Base-by-base conservation (phyloP, 2,888 invertebrate genomes). In the Drosophila multiciliata region DNA sequence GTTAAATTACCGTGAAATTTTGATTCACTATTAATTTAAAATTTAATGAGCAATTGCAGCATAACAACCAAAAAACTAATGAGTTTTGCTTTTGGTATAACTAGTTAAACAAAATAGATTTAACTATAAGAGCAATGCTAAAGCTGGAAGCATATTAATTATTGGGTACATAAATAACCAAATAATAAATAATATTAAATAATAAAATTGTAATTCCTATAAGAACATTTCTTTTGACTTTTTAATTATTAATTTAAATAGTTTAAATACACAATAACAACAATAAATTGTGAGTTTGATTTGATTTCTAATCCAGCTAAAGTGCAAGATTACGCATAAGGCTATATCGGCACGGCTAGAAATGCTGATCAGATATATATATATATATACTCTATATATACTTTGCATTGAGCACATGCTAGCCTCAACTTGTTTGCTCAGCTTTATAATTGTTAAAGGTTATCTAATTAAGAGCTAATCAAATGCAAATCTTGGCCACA, bases 401-500 rank as follows among this genome's bases (percentile, higher is more conserved):
- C 20, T 12, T 1, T 20, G 45, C 20, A 45, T 45, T 12, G 6
- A 20, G 45, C 45, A 45, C 12, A 12, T 45, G 40, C n/a, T 6
- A 7, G 12, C 1, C 1, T 20, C 12, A 45, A 45, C 15, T 23
- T 15, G 20, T 20, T 23, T 45, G 1, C 8, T 15, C 23, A 45
- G 23, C 9, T 15, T 23, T 11, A 26, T 35, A 0, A 38, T 57
- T 50, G 11, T 4, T 15, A 52, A 35, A 42, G 59, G 52, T 52
- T 42, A 52, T 59, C 4, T 23, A 48, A 29, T 35, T 26, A 62
- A 52, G 52, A 63, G 38, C 67, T 55, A 78, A 78, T 77, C 63
- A 78, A 77, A 70, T 70, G 64, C 52, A 52, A 70, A 76, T 50
- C 71, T 69, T 15, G 58, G 53, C 66, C 59, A 66, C 63, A 78